A percentile compares a stretch with the other conserved stretches of the same genome.
These are phyloP conservation scores for Lathamus discolor DNA, from an alignment of 2,113 vertebrate species.

Conservation along the genomic window DNA sequence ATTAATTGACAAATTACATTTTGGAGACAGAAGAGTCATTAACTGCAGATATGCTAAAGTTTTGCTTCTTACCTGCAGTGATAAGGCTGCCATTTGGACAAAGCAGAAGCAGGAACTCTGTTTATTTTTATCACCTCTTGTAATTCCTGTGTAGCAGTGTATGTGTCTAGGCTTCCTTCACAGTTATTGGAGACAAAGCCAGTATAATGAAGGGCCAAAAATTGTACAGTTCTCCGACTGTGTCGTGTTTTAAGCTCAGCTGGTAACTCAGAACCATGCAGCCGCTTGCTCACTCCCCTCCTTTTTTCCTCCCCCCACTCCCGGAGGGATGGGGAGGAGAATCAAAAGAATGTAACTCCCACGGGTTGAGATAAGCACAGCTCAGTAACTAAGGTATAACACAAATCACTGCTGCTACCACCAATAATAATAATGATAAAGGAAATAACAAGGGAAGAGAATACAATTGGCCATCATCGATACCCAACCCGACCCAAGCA, in stretches of 20 bases:
- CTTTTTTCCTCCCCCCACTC: neutral
- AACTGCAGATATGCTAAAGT: neutral
- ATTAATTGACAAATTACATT: neutral
- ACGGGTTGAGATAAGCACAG: neutral
- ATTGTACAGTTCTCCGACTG: neutral
- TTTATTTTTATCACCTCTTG: slow-evolving; percentile 23
- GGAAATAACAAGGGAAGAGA: neutral
- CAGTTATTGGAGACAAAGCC: neutral
- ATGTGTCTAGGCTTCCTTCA: neutral
- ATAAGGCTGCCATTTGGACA: neutral
- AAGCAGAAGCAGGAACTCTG: neutral
- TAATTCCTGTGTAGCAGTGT: slow-evolving; percentile 1
- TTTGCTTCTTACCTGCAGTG: neutral
- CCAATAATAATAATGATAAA: neutral
- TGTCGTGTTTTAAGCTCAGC: neutral
- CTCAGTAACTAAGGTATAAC: neutral
- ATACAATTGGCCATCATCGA: neutral
- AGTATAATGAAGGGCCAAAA: neutral
- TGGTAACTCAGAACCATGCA: neutral
- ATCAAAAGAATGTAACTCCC: neutral
- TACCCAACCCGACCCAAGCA: neutral
- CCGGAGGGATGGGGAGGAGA: neutral
- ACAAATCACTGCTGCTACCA: neutral
- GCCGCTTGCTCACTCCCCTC: neutral
- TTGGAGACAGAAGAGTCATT: neutral